phyloP scores from a whole-genome alignment of 2,888 invertebrate species.

The Lasioglossum villosulum region DNA sequence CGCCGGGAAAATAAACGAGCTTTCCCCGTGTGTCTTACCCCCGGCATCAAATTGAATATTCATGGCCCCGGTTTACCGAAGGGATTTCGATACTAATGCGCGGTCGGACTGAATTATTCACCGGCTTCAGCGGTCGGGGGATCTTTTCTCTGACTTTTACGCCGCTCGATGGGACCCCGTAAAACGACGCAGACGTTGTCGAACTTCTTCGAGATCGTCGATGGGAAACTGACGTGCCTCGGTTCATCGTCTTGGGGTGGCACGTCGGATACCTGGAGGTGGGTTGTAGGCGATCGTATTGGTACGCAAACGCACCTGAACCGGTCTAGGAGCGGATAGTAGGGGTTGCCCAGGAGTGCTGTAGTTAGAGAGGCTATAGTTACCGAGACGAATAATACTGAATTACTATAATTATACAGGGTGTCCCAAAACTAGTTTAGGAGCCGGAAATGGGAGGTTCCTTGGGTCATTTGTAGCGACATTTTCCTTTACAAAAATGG shows the following conservation, averaged over 20 bases:
- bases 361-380: too few relatives aligned
- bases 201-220: not conserved
- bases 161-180: not conserved
- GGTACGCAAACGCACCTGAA: not conserved
- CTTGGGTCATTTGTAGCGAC: too few relatives aligned
- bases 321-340: not conserved
- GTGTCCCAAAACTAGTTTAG: too few relatives aligned
- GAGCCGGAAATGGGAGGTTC: too few relatives aligned
- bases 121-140: not conserved
- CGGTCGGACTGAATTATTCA: constrained; percentile 10
- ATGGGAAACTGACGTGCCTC: too few relatives aligned
- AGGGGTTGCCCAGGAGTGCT: too few relatives aligned
- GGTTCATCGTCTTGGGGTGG: too few relatives aligned
- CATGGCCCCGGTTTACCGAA: not conserved
- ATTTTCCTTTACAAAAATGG: too few relatives aligned
- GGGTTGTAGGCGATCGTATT: not conserved
- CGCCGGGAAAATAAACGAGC: constrained; percentile 37
- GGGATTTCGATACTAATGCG: constrained; percentile 7
- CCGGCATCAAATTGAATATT: constrained; percentile 34
- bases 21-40: not conserved
- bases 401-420: too few relatives aligned
- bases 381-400: too few relatives aligned
- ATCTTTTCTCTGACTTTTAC: constrained; percentile 11
- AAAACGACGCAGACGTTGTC: not conserved
- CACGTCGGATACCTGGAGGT: too few relatives aligned